Evolutionary conservation across 1,140 invertebrate species (phyloP).

Genomic region (Diploscapter pachys): DNA sequence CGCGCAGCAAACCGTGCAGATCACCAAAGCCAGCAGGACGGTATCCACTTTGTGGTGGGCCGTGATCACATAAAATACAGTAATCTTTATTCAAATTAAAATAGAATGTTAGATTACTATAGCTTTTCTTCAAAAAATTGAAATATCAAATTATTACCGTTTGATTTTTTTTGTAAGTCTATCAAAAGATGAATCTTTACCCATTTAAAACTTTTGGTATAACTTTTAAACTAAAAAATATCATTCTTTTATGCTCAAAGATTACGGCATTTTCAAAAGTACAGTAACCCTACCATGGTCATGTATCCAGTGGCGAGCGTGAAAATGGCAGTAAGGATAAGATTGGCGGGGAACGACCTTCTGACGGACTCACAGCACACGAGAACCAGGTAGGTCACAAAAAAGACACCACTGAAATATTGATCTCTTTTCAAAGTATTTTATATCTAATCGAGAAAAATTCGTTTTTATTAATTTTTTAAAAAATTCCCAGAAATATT

Average conservation of each 20-base stretch:
- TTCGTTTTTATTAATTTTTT: not conserved
- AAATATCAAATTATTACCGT: too few species aligned
- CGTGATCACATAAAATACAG: not conserved
- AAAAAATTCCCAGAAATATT: conserved; percentile 11
- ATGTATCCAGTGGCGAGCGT: conserved; percentile 49
- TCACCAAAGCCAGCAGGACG: conserved; percentile 44
- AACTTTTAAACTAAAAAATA: conserved; percentile 49
- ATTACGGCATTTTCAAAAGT: conserved; percentile 46
- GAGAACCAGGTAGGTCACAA: conserved; percentile 52
- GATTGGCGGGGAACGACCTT: conserved; percentile 45
- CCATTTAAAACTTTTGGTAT: conserved; percentile 8
- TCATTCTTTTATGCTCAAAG: conserved; percentile 44
- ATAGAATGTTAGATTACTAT: too few species aligned
- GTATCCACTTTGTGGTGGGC: conserved; percentile 7
- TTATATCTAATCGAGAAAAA: not conserved
- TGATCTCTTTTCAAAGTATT: not conserved
- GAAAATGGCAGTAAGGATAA: conserved; percentile 51
- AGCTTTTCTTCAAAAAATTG: too few species aligned
- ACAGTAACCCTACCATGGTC: conserved; percentile 45
- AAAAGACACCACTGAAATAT: conserved; percentile 43
- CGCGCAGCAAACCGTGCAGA: conserved; percentile 47
- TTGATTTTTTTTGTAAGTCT: too few species aligned
- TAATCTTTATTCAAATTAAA: too few species aligned
- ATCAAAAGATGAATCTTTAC: too few species aligned
- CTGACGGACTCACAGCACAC: conserved; percentile 55